Evolutionary conservation across 2,113 vertebrate species (phyloP).

Genomic region (Osmerus eperlanus): DNA sequence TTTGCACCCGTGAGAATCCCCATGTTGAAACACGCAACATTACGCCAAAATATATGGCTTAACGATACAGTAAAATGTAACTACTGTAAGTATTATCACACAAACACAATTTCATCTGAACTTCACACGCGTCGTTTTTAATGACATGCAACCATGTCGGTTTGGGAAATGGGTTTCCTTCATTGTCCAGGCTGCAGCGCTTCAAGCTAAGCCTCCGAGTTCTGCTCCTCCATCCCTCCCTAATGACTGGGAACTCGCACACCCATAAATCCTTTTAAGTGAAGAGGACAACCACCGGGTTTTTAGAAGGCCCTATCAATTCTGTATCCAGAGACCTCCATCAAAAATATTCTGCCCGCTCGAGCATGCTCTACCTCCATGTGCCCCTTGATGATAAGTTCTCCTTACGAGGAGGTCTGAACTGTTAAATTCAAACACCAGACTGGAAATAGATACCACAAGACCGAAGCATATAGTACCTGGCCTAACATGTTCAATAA

Average conservation of each 20-base stretch:
- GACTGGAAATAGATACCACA: neutral
- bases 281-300: conserved; percentile 28
- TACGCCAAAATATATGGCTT: neutral
- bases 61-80: too few relatives aligned
- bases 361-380: conserved; percentile 28
- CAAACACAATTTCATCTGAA: neutral
- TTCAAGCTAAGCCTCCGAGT: neutral
- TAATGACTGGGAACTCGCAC: conserved; percentile 7
- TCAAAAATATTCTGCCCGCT: conserved; percentile 28
- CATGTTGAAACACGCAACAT: neutral
- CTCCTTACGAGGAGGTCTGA: conserved; percentile 22
- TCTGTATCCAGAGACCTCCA: conserved; percentile 29
- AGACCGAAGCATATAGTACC: neutral
- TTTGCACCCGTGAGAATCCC: too few relatives aligned
- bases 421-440: conserved; percentile 17
- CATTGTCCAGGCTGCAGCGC: neutral
- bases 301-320: conserved; percentile 34
- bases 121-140: neutral
- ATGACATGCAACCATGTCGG: neutral
- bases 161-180: neutral
- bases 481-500: too few relatives aligned
- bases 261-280: conserved; percentile 26
- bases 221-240: neutral
- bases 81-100: neutral
- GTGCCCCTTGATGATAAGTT: conserved; percentile 40